Conservation (phyloP, 2,113 vertebrate genomes). For the Brachypteracias leptosomus region DNA sequence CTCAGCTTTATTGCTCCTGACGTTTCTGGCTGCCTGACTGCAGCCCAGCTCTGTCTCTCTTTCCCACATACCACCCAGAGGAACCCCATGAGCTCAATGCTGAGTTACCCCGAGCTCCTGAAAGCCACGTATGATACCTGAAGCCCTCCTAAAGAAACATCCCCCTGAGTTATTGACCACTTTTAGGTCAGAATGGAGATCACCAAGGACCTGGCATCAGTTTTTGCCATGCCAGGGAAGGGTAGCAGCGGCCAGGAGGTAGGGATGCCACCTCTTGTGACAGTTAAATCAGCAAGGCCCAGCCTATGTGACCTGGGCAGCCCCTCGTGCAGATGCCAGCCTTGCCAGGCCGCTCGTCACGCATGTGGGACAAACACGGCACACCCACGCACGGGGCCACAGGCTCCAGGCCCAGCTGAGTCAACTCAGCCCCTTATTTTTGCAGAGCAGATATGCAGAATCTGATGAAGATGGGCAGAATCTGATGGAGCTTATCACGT, state of each 20-base stretch:
- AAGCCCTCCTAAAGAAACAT: not conserved
- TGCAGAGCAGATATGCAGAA: not conserved
- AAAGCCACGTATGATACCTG: not conserved
- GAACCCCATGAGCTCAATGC: not conserved
- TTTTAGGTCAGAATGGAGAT: not conserved
- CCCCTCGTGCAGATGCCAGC: not conserved
- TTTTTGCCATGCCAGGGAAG: not conserved
- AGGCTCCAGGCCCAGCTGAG: not conserved
- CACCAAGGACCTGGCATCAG: not conserved
- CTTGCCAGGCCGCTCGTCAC: accelerated
- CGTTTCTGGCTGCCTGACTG: not conserved
- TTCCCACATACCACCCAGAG: not conserved
- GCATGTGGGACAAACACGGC: conserved; percentile 1
- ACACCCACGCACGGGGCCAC: not conserved
- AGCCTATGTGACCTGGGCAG: not conserved
- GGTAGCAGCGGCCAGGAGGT: not conserved
- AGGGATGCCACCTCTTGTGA: not conserved
- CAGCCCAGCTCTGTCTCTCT: not conserved
- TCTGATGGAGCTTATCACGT: not conserved
- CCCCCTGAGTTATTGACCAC: not conserved
- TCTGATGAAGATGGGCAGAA: not conserved
- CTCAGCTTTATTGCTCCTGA: not conserved
- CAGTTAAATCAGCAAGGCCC: not conserved
- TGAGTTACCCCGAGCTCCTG: not conserved
- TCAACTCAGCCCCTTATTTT: not conserved